Evolutionary conservation across 2,888 invertebrate species (phyloP).

Genomic region (Melitaea athalia): DNA sequence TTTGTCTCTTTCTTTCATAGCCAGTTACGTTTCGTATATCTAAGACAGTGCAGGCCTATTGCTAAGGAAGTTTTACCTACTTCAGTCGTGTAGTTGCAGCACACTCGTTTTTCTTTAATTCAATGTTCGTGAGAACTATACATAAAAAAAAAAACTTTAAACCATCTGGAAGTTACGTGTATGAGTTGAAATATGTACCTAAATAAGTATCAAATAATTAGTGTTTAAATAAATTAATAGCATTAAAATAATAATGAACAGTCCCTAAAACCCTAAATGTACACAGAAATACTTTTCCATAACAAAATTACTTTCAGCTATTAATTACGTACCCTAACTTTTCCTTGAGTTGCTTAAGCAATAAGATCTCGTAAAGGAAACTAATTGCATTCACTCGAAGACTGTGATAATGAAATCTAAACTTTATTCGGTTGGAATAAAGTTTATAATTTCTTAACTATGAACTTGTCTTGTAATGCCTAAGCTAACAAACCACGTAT

Average conservation of each 20-base stretch:
- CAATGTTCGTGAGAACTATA: too few species aligned
- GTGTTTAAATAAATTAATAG: neutral
- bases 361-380: conserved; percentile 21
- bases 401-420: conserved; percentile 7
- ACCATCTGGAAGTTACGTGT: too few species aligned
- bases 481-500: too few species aligned
- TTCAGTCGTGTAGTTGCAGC: too few species aligned
- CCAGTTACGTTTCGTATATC: too few species aligned
- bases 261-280: neutral
- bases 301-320: conserved; percentile 16
- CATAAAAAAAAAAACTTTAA: too few species aligned
- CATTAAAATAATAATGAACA: neutral
- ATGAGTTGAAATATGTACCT: too few species aligned
- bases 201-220: too few species aligned
- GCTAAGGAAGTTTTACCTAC: too few species aligned
- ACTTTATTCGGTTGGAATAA: conserved; percentile 1
- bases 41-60: too few species aligned
- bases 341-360: conserved; percentile 27
- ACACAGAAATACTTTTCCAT: neutral
- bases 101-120: too few species aligned
- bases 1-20: too few species aligned
- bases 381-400: conserved; percentile 19
- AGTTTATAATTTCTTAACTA: neutral
- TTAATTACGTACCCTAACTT: conserved; percentile 25
- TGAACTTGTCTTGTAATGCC: neutral